Evolutionary conservation across 2,797 vertebrate species (phyloP).

Genomic region (Periparus ater): DNA sequence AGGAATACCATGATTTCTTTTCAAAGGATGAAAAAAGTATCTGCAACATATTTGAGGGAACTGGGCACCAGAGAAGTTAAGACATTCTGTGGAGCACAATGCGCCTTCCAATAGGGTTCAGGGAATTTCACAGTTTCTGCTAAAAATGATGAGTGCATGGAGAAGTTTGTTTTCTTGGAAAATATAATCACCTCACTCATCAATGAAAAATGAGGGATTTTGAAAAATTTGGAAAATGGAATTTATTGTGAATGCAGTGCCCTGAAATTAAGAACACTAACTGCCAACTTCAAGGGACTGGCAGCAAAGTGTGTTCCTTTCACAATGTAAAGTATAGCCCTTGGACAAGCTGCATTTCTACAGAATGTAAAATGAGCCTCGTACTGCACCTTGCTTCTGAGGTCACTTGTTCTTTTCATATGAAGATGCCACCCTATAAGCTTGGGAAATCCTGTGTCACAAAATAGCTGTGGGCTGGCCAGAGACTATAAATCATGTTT

Average conservation of each 20-base stretch:
- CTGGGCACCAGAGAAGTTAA: not conserved
- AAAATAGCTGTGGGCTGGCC: constrained; percentile 8
- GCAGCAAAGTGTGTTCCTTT: not conserved
- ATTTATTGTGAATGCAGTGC: not conserved
- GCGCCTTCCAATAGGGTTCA: not conserved
- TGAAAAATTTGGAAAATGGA: not conserved
- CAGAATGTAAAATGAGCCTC: not conserved
- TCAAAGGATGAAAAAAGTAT: not conserved
- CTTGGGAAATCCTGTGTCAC: constrained; percentile 22
- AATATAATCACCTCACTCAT: not conserved
- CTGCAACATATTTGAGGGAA: not conserved
- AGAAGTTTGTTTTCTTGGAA: not conserved
- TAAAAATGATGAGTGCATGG: not conserved
- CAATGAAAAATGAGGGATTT: not conserved
- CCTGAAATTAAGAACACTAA: not conserved
- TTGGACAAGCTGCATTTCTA: not conserved
- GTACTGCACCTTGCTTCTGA: not conserved
- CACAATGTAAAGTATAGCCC: not conserved
- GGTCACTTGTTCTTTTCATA: constrained; percentile 45
- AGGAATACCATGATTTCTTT: not conserved
- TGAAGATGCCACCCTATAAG: not conserved
- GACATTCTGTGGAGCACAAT: not conserved
- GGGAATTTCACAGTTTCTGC: not conserved
- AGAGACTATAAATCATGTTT: constrained; percentile 10
- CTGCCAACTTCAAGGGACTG: not conserved